Percentiles rank a stretch among this genome's conserved stretches.
Evolutionary conservation across 2,113 vertebrate species (phyloP).

Genomic region (Cochlearius cochlearius): DNA sequence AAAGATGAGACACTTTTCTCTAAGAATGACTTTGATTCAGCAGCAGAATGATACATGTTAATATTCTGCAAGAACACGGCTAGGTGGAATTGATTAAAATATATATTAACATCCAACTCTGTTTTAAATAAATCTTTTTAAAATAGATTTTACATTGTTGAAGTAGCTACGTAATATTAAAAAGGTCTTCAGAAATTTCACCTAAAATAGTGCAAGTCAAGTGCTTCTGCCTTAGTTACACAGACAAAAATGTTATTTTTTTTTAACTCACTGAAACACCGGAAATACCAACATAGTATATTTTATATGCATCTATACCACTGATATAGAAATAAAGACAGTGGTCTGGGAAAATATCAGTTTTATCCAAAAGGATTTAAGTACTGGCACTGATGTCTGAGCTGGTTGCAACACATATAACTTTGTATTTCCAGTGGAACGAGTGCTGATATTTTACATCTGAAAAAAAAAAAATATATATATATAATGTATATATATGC

Average conservation of each 20-base stretch:
- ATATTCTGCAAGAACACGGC: not conserved
- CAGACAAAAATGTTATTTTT: not conserved
- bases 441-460: not conserved
- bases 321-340: not conserved
- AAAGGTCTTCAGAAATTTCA: not conserved
- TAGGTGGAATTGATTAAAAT: not conserved
- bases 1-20: not conserved
- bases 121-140: not conserved
- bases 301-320: not conserved
- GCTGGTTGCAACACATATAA: not conserved
- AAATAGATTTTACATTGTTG: not conserved
- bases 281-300: not conserved
- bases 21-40: not conserved
- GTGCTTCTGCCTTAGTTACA: not conserved
- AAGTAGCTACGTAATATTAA: not conserved
- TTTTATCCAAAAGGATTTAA: not conserved
- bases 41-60: not conserved
- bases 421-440: not conserved
- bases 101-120: not conserved
- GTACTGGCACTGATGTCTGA: not conserved
- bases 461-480: not conserved
- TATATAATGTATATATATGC: not conserved
- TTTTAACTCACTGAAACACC: not conserved
- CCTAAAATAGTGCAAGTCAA: not conserved
- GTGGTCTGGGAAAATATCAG: not conserved